Evolutionary conservation across 2,113 vertebrate genomes (phyloP), one percentile per base, ranked within the genome.

Genomic region (Sander lucioperca): DNA sequence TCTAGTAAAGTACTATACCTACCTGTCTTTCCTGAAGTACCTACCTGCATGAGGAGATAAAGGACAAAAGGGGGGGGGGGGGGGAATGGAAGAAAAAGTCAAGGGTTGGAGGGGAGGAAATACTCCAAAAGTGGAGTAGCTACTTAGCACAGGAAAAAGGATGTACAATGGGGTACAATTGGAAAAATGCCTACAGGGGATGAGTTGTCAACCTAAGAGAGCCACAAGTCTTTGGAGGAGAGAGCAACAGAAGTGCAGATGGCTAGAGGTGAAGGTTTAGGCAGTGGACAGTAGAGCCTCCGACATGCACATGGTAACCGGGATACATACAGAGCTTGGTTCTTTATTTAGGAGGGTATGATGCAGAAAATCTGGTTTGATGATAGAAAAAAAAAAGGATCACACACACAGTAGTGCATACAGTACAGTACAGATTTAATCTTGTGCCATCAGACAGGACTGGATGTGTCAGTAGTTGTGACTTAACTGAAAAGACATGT

Each of bases 1-100:
- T 83, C 79, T 83, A 90, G 89, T 78, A 80, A 86, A 90, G 83
- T 51, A 54, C 86, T 69, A 13, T 88, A 48, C 71, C 65, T 89
- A 78, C 84, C 82, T 85, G 87, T 90, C 79, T 84, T 75, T 88
- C 39, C 80, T 82, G 72, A 92, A 87, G 89, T 82, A 84, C 76
- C 79, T 88, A 87, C 88, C 87, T 89, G 72, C 79, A 78, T 71
- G 51, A 79, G 23, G 58, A 91, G 90, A 92, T 86, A 90, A 91
- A 83, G 63, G 70, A 67, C 57, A 43, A 90, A 89, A 87, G 43
- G 51, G 16, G 27, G 27, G 48, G 15, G 57, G 43, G 43, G 86
- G 50, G 50, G 85, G 73, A 86, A 85, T 82, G 61, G 69, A 74
- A 61, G 79, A 74, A 85, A 80, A 88, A 69, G 83, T 89, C 71